These are phyloP conservation scores for Noctua comes DNA, from an alignment of 2,888 invertebrate genomes.

Conservation along the genomic window DNA sequence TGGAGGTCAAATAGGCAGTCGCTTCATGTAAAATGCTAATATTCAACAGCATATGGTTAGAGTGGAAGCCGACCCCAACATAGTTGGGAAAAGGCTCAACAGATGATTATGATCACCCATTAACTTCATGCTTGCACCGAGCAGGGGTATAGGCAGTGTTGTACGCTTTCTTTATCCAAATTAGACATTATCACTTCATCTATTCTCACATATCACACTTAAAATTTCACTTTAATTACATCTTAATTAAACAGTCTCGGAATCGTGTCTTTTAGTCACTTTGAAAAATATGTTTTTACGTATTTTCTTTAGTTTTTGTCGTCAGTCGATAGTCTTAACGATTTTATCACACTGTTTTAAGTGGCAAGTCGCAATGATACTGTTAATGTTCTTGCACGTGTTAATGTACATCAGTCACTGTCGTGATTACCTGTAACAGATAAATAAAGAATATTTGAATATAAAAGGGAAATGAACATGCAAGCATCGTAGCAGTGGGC, in stretches of 20 bases:
- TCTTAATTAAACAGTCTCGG: conserved; percentile 48
- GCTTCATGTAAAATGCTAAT: no score
- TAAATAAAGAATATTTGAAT: background rate
- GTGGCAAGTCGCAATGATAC: conserved; percentile 54
- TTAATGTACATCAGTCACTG: conserved; percentile 22
- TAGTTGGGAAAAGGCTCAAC: no score
- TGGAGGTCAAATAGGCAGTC: no score
- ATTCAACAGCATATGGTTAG: no score
- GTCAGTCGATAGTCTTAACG: conserved; percentile 44
- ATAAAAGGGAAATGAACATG: no score
- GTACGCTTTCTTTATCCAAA: background rate
- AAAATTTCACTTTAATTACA: conserved; percentile 34
- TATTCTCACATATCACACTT: conserved; percentile 28
- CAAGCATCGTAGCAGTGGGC: background rate
- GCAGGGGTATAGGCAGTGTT: conserved; percentile 8
- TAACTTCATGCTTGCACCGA: background rate
- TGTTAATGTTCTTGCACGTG: conserved; percentile 41
- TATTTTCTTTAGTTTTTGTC: conserved; percentile 38
- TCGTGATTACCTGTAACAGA: conserved; percentile 37
- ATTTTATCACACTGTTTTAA: conserved; percentile 56
- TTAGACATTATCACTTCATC: conserved; percentile 18
- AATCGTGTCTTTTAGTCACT: conserved; percentile 53
- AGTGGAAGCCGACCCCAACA: no score
- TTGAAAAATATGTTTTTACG: conserved; percentile 38
- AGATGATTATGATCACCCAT: no score